These are phyloP conservation scores for Montifringilla adamsi DNA, from an alignment of 2,113 vertebrate species.

Conservation along the genomic window DNA sequence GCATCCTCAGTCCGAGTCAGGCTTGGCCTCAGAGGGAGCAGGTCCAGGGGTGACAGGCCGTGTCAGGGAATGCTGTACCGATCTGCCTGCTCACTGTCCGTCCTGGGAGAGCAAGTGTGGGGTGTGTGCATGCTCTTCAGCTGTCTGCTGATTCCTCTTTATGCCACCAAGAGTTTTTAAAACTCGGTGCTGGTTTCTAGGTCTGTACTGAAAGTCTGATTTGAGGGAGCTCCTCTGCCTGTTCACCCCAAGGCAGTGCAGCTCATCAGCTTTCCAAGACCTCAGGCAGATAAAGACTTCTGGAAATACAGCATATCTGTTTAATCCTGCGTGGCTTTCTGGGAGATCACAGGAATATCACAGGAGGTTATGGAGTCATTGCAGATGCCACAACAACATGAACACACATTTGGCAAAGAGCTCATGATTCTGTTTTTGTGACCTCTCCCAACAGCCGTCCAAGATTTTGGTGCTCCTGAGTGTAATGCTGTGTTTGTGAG, in stretches of 20 bases:
- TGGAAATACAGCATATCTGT: neutral
- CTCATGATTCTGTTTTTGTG: neutral
- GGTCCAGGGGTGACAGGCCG: neutral
- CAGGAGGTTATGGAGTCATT: neutral
- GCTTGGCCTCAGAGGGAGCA: neutral
- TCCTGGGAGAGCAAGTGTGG: neutral
- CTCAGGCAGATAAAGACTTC: neutral
- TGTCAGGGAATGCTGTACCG: accelerated
- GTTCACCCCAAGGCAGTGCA: neutral
- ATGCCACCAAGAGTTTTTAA: neutral
- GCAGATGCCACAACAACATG: neutral
- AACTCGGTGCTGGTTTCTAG: neutral
- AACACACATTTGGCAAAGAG: neutral
- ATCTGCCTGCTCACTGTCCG: accelerated
- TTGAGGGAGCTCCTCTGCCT: neutral
- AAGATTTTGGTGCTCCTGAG: neutral
- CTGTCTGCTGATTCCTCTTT: neutral
- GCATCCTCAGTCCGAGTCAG: neutral
- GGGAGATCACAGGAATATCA: neutral
- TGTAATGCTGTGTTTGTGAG: neutral
- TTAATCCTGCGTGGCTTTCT: neutral
- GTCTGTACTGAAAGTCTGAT: neutral
- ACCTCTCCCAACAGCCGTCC: neutral
- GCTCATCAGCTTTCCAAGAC: neutral
- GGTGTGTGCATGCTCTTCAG: accelerated